Evolutionary conservation across 1,140 invertebrate genomes (phyloP), one percentile per base, ranked within the genome.

Genomic region (Arctopsyche grandis): DNA sequence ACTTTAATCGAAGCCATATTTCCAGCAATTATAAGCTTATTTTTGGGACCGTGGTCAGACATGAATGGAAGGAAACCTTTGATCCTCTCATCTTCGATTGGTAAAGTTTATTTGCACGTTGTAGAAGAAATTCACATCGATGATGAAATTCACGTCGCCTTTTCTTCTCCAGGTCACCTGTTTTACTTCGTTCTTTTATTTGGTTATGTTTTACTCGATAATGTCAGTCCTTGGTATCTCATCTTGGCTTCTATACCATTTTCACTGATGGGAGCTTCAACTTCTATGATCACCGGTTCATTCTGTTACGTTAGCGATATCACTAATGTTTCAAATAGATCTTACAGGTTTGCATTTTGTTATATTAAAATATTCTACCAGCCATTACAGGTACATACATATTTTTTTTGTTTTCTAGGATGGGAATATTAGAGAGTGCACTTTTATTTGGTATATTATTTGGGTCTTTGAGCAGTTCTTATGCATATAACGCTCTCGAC

Each of bases 31-130:
- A 84, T 93, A 5, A 90, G 91, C 21, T 85, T 93, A 0, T 93
- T 93, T 82, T 84, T 94, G 21, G 93, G 93, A 38, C 91, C 92
- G 4, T 94, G 93, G 93, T 94, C 92, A 78, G 93, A 94, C 84
- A 89, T 87, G 63, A 89, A 93, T 86, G 93, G 93, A 66, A 89
- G 93, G n/a, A 93, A 93, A 83, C 92, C 92, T 7, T 83, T 94
- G 69, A 83, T 94, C 19, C 83, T 93, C 10, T 81, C 87, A 9
- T 85, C 89, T 29, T 86, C 90, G 83, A 84, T 87, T 78, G 91
- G 91, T 91, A 85, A 83, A 80, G 56, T 19, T 52, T 77, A 1
- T 9, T 58, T 46, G 10, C n/a, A n/a, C n/a, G n/a, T n/a, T n/a
- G n/a, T n/a, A n/a, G 1, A 46, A 10, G 14, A 58, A 73, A 69